These are phyloP conservation scores for Microcebus griseorufus DNA, from an alignment of 2,113 vertebrate genomes.

Conservation along the genomic window DNA sequence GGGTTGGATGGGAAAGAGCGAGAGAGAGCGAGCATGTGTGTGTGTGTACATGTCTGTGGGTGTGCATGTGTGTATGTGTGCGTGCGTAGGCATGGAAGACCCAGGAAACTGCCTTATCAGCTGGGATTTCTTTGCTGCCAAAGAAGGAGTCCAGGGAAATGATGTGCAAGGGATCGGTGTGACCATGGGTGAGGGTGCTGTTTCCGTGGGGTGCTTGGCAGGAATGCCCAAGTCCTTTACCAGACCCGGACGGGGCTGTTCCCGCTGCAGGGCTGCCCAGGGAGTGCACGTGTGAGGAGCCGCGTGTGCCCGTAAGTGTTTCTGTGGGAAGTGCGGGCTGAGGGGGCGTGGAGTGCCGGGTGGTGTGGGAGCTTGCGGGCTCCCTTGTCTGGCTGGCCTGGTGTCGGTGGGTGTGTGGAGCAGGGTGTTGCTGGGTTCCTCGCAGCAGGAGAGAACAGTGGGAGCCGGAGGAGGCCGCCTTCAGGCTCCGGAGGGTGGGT, in stretches of 20 bases:
- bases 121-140: not conserved
- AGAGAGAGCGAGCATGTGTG: too few relatives aligned
- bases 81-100: not conserved
- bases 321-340: slow-evolving; percentile 64
- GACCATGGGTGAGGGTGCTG: not conserved
- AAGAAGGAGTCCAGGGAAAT: not conserved
- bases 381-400: slow-evolving; percentile 64
- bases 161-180: accelerated
- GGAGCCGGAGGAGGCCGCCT: not conserved
- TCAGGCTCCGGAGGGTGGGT: not conserved
- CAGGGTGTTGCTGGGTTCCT: not conserved
- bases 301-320: not conserved
- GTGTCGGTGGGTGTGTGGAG: slow-evolving; percentile 64
- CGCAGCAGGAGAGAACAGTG: not conserved
- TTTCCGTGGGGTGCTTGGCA: not conserved
- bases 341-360: slow-evolving; percentile 62
- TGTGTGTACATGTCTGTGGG: not conserved
- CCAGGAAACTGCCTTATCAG: not conserved
- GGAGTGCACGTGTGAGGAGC: not conserved
- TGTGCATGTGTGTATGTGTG: not conserved
- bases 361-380: slow-evolving; percentile 45
- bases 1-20: not conserved
- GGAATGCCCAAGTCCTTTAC: not conserved
- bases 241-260: not conserved
- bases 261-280: not conserved